phyloP scores from a whole-genome alignment of 2,888 invertebrate genomes.

The Byasa hedistus region DNA sequence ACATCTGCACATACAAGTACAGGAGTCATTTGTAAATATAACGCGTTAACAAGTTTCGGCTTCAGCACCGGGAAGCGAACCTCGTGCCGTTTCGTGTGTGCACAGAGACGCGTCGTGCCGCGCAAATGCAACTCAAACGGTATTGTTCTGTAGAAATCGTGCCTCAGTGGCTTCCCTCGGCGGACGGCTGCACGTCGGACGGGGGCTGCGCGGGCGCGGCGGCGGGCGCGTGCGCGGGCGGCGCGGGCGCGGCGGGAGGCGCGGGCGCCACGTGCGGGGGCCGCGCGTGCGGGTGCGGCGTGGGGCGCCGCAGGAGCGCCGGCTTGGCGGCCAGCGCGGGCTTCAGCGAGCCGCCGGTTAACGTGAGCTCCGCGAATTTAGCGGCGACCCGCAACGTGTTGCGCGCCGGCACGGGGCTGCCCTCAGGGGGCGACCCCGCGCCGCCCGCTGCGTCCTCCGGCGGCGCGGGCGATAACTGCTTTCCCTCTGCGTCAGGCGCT shows the following conservation, averaged over 20 bases:
- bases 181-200: not conserved
- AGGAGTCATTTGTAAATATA: too few relatives aligned
- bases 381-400: conserved; percentile 82
- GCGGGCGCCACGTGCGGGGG: conserved; percentile 10
- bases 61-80: too few relatives aligned
- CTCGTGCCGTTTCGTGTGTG: too few relatives aligned
- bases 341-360: conserved; percentile 83
- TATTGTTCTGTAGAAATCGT: not conserved
- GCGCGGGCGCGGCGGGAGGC: not conserved
- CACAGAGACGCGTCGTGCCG: too few relatives aligned
- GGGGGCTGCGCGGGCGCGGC: conserved; percentile 20
- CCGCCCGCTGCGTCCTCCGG: conserved; percentile 2
- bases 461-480: not conserved
- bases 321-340: conserved; percentile 90
- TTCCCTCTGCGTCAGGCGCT: not conserved
- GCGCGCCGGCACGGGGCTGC: conserved; percentile 74
- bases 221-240: conserved; percentile 3
- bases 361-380: conserved; percentile 82
- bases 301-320: conserved; percentile 80
- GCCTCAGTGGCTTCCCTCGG: not conserved
- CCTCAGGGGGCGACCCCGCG: conserved; percentile 55
- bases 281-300: conserved; percentile 24
- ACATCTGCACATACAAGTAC: too few relatives aligned
- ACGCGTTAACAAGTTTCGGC: too few relatives aligned
- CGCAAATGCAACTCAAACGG: too few relatives aligned